Conservation (phyloP, 2,113 vertebrate genomes). For the Alethe castanea region DNA sequence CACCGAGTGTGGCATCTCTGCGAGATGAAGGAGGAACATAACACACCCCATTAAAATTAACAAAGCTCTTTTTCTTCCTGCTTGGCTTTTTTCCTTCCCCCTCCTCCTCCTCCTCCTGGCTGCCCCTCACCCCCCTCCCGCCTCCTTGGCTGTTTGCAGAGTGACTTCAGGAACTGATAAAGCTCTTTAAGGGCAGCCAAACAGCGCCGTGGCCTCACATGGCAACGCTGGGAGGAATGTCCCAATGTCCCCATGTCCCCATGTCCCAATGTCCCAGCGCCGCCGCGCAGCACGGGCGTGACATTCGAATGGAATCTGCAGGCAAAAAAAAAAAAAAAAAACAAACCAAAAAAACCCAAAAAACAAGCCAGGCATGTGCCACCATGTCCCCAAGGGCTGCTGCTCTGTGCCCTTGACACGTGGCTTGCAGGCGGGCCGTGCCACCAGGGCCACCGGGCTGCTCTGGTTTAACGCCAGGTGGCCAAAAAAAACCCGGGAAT, state of each 20-base stretch:
- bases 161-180: slow-evolving; percentile 22
- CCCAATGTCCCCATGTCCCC: not conserved
- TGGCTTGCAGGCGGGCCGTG: not conserved
- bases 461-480: not conserved
- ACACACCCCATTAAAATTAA: slow-evolving; percentile 35
- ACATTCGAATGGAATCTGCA: slow-evolving; percentile 40
- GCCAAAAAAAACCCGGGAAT: not conserved
- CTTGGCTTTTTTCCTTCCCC: not conserved
- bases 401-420: not conserved
- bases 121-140: not conserved
- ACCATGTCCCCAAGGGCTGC: not conserved
- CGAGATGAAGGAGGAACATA: slow-evolving; percentile 14
- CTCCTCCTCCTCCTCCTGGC: not conserved
- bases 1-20: not conserved
- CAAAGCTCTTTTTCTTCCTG: slow-evolving; percentile 38
- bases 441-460: not conserved
- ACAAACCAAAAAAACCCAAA: too few relatives aligned
- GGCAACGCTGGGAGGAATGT: slow-evolving; percentile 30
- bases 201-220: not conserved
- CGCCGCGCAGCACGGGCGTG: not conserved
- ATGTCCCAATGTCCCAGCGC: not conserved
- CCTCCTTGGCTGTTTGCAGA: slow-evolving; percentile 36
- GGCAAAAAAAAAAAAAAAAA: not conserved
- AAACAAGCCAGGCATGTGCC: not conserved
- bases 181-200: slow-evolving; percentile 12